Base-by-base conservation (phyloP, 2,888 invertebrate genomes). In the Papilio gigon region DNA sequence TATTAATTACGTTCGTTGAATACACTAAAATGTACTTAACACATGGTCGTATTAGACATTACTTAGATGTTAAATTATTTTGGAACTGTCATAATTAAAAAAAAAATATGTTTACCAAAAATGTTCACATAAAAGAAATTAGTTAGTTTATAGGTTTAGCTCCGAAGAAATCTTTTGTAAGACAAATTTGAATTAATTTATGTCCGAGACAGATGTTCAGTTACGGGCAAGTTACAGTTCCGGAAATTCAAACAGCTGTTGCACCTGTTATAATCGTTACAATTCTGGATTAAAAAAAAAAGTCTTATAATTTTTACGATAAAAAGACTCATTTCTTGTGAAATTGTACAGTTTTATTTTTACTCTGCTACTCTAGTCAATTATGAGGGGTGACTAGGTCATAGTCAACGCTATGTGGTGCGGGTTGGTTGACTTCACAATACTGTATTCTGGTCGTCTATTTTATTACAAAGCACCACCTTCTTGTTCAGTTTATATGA, bases 171-270 rank as follows among this genome's bases (percentile, higher is more conserved):
- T 63, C 22, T 65, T 42, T 40, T 61, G 20, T 22, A 42, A 40
- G 40, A 30, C 30, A 67, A 67, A 62, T 40, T 61, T 22, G 35
- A 50, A 62, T 67, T 42, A 67, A 62, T 67, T 67, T 67, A 67
- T 62, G 67, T 20, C 17, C 30, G 33, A 14, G 27, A 40, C 67
- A 67, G 61, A 50, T 67, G 67, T 67, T 67, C n/a, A 40, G 37
- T 67, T 44, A 33, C 30, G 35, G 27, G 44, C 30, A 42, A 62
- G 59, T 66, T 66, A 47, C 42, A 42, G 65, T 59, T 47, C 25
- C 22, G 25, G 20, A 65, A 65, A 27, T 65, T n/a, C 47, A 59
- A 65, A 59, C 44, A n/a, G 50, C 63, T 25, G 27, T 63, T n/a
- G 20, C 63, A n/a, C 35, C 20, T 63, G 33, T 62, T n/a, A 27